phyloP scores from a whole-genome alignment of 1,140 invertebrate genomes.

The Orussus abietinus region DNA sequence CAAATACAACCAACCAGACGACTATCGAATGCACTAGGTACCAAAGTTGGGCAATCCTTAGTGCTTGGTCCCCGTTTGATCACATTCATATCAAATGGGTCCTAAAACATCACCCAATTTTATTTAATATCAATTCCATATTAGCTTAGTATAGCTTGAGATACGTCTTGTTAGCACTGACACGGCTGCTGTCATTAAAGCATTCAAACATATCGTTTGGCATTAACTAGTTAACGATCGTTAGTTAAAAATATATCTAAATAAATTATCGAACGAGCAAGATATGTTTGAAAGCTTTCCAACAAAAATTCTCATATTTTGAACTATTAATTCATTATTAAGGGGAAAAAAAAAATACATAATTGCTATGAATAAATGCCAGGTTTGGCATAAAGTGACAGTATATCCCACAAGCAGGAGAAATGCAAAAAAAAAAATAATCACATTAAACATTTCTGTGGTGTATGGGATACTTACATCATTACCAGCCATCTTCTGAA shows the following conservation, averaged over 20 bases:
- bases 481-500: slow-evolving; percentile 80
- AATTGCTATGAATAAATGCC: no score
- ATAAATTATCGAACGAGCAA: slow-evolving; percentile 8
- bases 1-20: slow-evolving; percentile 95
- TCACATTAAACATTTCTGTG: not conserved
- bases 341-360: not conserved
- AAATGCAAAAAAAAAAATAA: slow-evolving; percentile 1
- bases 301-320: not conserved
- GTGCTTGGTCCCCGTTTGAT: slow-evolving; percentile 77
- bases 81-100: slow-evolving; percentile 84
- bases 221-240: not conserved
- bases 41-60: slow-evolving; percentile 79
- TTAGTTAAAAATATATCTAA: not conserved
- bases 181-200: not conserved
- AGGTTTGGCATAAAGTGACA: no score
- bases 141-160: not conserved
- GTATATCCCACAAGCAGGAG: no score
- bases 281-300: not conserved
- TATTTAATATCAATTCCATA: not conserved
- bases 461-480: slow-evolving; percentile 58
- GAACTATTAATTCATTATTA: not conserved
- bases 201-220: not conserved
- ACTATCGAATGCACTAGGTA: slow-evolving; percentile 84
- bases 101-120: slow-evolving; percentile 51
- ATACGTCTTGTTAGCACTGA: not conserved